A percentile compares a stretch with the other conserved stretches of the same genome.
phyloP scores from a whole-genome alignment of 2,113 vertebrate genomes.

The Barbus barbus region DNA sequence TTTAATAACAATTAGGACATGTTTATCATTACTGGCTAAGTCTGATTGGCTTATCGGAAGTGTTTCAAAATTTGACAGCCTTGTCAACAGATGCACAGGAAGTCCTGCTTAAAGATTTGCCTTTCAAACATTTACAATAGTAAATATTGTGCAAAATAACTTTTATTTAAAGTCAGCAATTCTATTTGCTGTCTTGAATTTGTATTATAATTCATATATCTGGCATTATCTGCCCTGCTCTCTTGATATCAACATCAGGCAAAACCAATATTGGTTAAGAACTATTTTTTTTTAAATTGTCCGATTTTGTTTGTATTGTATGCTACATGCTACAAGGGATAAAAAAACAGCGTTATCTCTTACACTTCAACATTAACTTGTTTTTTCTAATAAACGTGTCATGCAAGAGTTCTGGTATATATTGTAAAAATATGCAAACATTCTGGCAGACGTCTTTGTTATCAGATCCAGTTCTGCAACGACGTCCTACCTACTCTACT shows the following conservation, averaged over 20 bases:
- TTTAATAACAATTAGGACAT: background rate
- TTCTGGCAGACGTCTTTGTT: background rate
- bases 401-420: background rate
- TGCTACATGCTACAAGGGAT: background rate
- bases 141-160: background rate
- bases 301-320: background rate
- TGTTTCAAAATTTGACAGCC: background rate
- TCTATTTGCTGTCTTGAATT: background rate
- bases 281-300: too few relatives aligned
- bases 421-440: background rate
- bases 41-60: background rate
- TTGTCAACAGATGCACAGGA: background rate
- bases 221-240: background rate
- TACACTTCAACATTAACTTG: background rate
- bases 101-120: too few relatives aligned
- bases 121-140: background rate
- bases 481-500: too few relatives aligned
- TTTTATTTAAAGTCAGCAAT: background rate
- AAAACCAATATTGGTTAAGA: background rate
- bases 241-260: background rate
- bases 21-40: background rate
- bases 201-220: background rate
- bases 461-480: too few relatives aligned
- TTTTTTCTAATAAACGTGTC: background rate
- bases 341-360: background rate